These are phyloP conservation scores for Hesperia comma DNA, from an alignment of 2,888 invertebrate genomes.

Conservation along the genomic window DNA sequence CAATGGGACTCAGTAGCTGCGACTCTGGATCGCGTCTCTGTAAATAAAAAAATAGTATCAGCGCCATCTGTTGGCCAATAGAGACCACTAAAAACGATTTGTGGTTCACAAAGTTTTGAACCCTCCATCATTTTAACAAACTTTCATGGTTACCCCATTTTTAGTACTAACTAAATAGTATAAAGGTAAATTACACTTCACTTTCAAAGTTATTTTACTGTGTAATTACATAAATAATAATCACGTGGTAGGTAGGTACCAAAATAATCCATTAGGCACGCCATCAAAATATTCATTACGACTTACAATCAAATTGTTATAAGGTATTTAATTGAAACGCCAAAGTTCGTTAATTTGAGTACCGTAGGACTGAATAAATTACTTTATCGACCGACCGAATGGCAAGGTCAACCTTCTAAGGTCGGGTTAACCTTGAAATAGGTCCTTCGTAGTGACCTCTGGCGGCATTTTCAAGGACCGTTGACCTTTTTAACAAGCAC, in stretches of 20 bases:
- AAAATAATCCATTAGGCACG: no score
- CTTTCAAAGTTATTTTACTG: no score
- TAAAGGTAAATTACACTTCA: no score
- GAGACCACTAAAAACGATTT: neutral
- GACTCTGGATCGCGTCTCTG: slow-evolving; percentile 70
- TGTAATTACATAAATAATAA: no score
- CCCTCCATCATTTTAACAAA: no score
- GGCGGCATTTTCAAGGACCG: slow-evolving; percentile 44
- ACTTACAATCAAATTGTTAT: no score
- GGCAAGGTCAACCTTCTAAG: slow-evolving; percentile 51
- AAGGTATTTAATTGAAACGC: no score
- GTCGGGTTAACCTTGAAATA: slow-evolving; percentile 48
- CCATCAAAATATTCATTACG: no score
- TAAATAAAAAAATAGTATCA: slow-evolving; percentile 46
- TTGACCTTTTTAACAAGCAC: slow-evolving; percentile 46
- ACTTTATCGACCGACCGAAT: slow-evolving; percentile 24
- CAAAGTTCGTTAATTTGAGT: slow-evolving; percentile 10
- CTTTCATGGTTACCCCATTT: no score
- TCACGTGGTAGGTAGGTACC: no score
- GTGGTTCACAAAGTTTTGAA: no score
- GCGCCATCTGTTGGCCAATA: neutral
- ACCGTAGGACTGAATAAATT: slow-evolving; percentile 15
- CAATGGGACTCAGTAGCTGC: slow-evolving; percentile 48
- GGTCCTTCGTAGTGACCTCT: slow-evolving; percentile 27
- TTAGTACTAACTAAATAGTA: no score